A percentile compares a stretch with the other conserved stretches of the same genome.
Evolutionary conservation across 2,113 vertebrate genomes (phyloP).

Genomic region (Ammodytes marinus): DNA sequence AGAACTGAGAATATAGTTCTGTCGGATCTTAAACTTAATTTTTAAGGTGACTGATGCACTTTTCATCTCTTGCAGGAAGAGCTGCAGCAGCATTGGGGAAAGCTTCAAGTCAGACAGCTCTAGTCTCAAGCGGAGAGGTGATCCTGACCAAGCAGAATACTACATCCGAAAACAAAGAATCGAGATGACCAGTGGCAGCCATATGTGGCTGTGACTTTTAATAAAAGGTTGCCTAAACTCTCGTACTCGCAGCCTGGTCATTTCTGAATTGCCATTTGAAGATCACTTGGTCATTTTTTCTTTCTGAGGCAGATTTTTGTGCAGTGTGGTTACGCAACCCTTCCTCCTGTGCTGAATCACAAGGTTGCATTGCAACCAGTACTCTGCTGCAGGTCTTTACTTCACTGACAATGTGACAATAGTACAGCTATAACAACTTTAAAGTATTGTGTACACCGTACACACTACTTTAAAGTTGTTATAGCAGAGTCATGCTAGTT

Average conservation of each 20-base stretch:
- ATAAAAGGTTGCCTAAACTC: constrained; percentile 63
- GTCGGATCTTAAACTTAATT: background rate
- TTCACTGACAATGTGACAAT: background rate
- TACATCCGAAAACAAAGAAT: background rate
- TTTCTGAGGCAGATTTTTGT: constrained; percentile 20
- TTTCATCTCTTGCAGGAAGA: constrained; percentile 60
- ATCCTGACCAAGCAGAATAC: constrained; percentile 32
- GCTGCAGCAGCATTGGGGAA: constrained; percentile 14
- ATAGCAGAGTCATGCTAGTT: background rate
- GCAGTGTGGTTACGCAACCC: constrained; percentile 18
- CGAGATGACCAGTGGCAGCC: constrained; percentile 11
- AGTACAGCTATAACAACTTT: background rate
- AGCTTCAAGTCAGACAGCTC: background rate
- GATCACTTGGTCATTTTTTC: constrained; percentile 4
- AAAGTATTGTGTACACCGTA: no score
- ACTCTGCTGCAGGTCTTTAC: background rate
- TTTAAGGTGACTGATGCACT: background rate
- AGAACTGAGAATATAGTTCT: background rate
- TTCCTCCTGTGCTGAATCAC: constrained; percentile 25
- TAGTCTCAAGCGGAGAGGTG: constrained; percentile 79
- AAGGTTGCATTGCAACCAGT: constrained; percentile 33
- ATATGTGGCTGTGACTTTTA: constrained; percentile 36
- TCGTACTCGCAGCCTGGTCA: background rate
- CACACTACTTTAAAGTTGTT: no score
- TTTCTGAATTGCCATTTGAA: constrained; percentile 26